Conservation (phyloP, 2,888 invertebrate species). For the Erynnis tages region DNA sequence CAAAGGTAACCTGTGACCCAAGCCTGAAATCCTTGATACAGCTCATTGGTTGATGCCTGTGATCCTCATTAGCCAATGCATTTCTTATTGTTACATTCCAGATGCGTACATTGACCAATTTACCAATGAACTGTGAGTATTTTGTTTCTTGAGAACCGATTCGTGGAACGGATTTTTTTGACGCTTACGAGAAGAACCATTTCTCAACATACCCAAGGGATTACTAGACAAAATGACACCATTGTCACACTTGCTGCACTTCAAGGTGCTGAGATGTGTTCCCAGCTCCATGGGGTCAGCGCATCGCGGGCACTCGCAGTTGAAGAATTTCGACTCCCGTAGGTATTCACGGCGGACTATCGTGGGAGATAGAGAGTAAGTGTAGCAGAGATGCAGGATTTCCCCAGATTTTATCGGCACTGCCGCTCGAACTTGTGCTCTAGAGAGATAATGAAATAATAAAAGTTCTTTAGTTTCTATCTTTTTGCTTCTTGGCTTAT, state of each 20-base stretch:
- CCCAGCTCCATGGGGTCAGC: constrained; percentile 90
- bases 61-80: no score
- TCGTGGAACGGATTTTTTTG: no score
- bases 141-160: no score
- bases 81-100: no score
- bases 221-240: constrained; percentile 84
- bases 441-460: constrained; percentile 43
- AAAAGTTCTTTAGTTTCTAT: neutral
- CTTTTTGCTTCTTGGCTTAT: no score
- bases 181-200: no score
- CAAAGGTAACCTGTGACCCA: no score
- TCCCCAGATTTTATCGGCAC: constrained; percentile 83
- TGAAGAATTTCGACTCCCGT: constrained; percentile 89
- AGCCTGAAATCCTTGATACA: no score
- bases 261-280: constrained; percentile 89
- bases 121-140: no score
- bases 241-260: constrained; percentile 89
- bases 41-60: no score
- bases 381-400: constrained; percentile 87
- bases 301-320: constrained; percentile 88
- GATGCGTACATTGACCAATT: no score
- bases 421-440: constrained; percentile 86
- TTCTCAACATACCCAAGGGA: constrained; percentile 81
- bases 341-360: constrained; percentile 85
- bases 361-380: constrained; percentile 88